These are phyloP conservation scores for Coelogynopora nodosa DNA, from an alignment of 2,888 invertebrate genomes.

Conservation along the genomic window DNA sequence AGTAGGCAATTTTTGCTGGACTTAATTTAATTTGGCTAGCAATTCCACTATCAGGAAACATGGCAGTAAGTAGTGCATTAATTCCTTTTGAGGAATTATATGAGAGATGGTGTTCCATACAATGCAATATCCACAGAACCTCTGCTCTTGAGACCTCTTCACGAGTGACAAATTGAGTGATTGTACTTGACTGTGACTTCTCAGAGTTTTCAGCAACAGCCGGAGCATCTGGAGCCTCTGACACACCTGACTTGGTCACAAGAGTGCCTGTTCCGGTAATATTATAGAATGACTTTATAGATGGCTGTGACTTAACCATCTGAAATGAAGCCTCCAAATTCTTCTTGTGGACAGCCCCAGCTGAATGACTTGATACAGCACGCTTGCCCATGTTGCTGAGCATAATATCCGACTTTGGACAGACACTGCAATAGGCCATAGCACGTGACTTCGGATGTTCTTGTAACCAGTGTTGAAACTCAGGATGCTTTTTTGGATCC, in stretches of 20 bases:
- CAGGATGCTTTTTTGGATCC: constrained; percentile 31
- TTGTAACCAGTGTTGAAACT: constrained; percentile 28
- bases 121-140: constrained; percentile 31
- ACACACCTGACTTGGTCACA: constrained; percentile 29
- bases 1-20: not conserved
- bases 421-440: constrained; percentile 27
- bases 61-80: constrained; percentile 31
- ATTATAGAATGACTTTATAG: constrained; percentile 19
- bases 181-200: constrained; percentile 29
- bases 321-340: constrained; percentile 29
- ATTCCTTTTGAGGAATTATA: constrained; percentile 25
- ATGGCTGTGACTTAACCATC: constrained; percentile 19
- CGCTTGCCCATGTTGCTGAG: constrained; percentile 29
- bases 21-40: constrained; percentile 27
- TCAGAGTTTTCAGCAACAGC: constrained; percentile 31
- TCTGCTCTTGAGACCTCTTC: constrained; percentile 31
- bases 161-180: constrained; percentile 29
- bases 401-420: constrained; percentile 25
- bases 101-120: constrained; percentile 31
- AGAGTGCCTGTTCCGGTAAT: constrained; percentile 31
- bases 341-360: constrained; percentile 28
- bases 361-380: constrained; percentile 28
- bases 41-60: constrained; percentile 27
- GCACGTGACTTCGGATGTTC: constrained; percentile 15
- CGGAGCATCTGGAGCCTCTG: constrained; percentile 19